phyloP scores from a whole-genome alignment of 2,797 vertebrate species.

The Channa striata region DNA sequence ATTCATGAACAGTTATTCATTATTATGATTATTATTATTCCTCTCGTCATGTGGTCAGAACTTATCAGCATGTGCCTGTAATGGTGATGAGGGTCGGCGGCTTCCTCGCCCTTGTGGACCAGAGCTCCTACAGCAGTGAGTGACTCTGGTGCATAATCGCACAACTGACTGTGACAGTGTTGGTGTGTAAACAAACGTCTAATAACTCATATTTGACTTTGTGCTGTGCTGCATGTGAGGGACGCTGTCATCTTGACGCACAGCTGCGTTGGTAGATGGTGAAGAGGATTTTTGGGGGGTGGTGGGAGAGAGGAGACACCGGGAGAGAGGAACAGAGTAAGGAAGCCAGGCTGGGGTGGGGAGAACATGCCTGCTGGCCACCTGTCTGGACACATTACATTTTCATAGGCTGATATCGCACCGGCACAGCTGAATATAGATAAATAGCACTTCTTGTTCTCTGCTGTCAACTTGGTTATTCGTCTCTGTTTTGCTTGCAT shows the following conservation, averaged over 20 bases:
- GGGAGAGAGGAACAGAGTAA: constrained; percentile 24
- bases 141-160: constrained; percentile 7
- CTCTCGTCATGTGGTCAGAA: constrained; percentile 52
- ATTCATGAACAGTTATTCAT: constrained; percentile 61
- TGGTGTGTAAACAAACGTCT: constrained; percentile 31
- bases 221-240: constrained; percentile 21
- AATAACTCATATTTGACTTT: constrained; percentile 20
- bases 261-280: no score
- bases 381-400: constrained; percentile 80
- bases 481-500: constrained; percentile 59
- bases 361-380: constrained; percentile 75
- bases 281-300: constrained; percentile 26
- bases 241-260: constrained; percentile 36
- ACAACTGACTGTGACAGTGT: constrained; percentile 1
- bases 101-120: constrained; percentile 41
- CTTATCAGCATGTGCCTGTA: constrained; percentile 44
- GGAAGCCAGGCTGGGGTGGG: constrained; percentile 47
- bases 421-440: constrained; percentile 61
- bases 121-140: constrained; percentile 4
- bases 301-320: constrained; percentile 20
- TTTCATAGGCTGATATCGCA: constrained; percentile 60
- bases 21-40: constrained; percentile 14
- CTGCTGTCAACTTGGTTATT: constrained; percentile 59
- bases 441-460: constrained; percentile 66
- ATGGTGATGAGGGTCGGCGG: constrained; percentile 37